phyloP scores from a whole-genome alignment of 2,113 vertebrate genomes.

The Bettongia penicillata region DNA sequence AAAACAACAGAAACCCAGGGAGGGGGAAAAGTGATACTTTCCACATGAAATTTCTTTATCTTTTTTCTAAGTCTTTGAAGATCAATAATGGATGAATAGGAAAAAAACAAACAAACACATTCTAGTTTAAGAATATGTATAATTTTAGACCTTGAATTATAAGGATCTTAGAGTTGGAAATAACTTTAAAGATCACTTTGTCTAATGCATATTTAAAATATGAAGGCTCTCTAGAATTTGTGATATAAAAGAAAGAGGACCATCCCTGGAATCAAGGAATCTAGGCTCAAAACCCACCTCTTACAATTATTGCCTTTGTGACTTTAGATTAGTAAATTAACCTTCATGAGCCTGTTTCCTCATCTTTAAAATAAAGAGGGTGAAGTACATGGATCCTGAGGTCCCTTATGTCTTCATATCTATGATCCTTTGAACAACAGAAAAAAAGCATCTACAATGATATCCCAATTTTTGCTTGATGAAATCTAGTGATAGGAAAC shows the following conservation, averaged over 20 bases:
- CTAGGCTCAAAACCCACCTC: neutral
- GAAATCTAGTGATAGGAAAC: neutral
- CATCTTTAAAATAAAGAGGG: neutral
- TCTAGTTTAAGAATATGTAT: neutral
- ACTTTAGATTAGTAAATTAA: neutral
- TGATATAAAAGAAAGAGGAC: neutral
- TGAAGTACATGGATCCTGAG: neutral
- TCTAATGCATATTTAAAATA: neutral
- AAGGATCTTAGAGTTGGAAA: neutral
- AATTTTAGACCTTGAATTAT: neutral
- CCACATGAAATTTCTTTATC: neutral
- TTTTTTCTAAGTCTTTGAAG: neutral
- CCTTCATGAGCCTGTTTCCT: neutral
- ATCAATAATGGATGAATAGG: neutral
- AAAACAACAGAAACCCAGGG: neutral
- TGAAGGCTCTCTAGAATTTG: neutral
- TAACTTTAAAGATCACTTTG: neutral
- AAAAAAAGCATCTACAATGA: neutral
- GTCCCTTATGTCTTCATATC: neutral
- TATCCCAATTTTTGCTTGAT: neutral
- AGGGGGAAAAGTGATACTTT: neutral
- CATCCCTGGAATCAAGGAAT: neutral
- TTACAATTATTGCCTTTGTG: neutral
- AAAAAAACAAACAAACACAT: neutral
- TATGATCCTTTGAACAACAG: neutral